These are phyloP conservation scores for Chondrosia reniformis DNA, from an alignment of 37 sponge, comb jelly and placozoan species.

Conservation along the genomic window DNA sequence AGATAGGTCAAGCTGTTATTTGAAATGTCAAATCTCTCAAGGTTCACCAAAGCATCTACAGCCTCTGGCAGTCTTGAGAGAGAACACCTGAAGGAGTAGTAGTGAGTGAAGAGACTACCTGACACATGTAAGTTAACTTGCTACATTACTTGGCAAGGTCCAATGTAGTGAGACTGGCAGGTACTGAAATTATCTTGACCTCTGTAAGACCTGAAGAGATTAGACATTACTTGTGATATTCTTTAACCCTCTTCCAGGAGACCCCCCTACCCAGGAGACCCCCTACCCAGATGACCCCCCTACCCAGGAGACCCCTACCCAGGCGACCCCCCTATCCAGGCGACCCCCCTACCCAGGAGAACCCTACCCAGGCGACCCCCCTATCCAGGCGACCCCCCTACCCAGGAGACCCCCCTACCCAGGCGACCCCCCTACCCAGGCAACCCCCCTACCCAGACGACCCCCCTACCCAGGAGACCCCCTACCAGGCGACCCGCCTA, in stretches of 20 bases:
- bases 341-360: too few species aligned
- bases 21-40: conserved; percentile 58
- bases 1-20: conserved; percentile 61
- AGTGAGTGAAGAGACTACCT: not conserved
- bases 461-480: too few species aligned
- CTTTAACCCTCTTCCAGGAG: not conserved
- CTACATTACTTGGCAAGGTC: conserved; percentile 6
- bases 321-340: too few species aligned
- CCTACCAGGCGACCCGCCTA: too few species aligned
- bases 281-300: too few species aligned
- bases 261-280: too few species aligned
- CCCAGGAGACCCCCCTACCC: too few species aligned
- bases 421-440: too few species aligned
- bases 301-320: not conserved
- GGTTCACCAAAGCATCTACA: conserved; percentile 24
- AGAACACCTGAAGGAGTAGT: conserved; percentile 36
- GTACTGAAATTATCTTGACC: not conserved
- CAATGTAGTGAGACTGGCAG: conserved; percentile 6
- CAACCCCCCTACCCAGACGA: too few species aligned
- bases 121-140: not conserved
- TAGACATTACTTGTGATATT: not conserved
- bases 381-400: too few species aligned
- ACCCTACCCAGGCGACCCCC: not conserved
- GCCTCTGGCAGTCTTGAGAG: conserved; percentile 59
- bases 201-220: not conserved